Percentiles rank a stretch among this genome's conserved stretches.
These are phyloP conservation scores for Archips crataeganus DNA, from an alignment of 2,888 invertebrate species.

Conservation along the genomic window DNA sequence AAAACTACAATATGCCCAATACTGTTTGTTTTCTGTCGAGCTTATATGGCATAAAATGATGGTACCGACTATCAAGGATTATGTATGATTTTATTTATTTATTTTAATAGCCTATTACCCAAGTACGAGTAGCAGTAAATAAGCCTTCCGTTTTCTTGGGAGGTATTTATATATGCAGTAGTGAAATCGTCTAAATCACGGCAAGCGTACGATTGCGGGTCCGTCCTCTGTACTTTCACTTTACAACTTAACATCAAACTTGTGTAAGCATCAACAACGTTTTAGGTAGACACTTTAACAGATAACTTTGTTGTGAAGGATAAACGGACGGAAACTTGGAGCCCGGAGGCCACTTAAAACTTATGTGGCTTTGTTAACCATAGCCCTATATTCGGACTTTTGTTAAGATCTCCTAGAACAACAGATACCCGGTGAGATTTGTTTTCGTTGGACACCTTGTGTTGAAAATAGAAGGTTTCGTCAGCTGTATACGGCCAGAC, in stretches of 20 bases:
- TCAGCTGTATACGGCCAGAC: too few species aligned
- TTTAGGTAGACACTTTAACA: constrained; percentile 73
- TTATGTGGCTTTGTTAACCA: constrained; percentile 82
- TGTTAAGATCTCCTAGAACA: constrained; percentile 65
- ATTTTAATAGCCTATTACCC: too few species aligned
- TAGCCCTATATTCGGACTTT: constrained; percentile 67
- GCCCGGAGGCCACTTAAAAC: constrained; percentile 82
- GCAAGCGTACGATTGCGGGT: constrained; percentile 27
- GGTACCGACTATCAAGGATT: too few species aligned
- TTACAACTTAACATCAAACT: constrained; percentile 57
- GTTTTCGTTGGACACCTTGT: constrained; percentile 15
- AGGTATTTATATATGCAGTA: not conserved
- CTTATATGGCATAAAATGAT: too few species aligned
- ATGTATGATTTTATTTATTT: too few species aligned
- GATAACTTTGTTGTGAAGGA: constrained; percentile 79
- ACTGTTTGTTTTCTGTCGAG: too few species aligned
- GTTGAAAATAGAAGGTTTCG: not conserved
- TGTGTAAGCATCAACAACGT: constrained; percentile 66
- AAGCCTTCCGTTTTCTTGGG: not conserved
- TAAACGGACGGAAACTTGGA: constrained; percentile 77
- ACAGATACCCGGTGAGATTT: constrained; percentile 53
- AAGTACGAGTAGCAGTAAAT: not conserved
- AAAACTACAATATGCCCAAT: too few species aligned
- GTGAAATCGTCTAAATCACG: constrained; percentile 25
- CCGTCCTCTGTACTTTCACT: constrained; percentile 46